These are phyloP conservation scores for Drosophila teissieri DNA, from an alignment of 1,140 invertebrate species.

Conservation along the genomic window DNA sequence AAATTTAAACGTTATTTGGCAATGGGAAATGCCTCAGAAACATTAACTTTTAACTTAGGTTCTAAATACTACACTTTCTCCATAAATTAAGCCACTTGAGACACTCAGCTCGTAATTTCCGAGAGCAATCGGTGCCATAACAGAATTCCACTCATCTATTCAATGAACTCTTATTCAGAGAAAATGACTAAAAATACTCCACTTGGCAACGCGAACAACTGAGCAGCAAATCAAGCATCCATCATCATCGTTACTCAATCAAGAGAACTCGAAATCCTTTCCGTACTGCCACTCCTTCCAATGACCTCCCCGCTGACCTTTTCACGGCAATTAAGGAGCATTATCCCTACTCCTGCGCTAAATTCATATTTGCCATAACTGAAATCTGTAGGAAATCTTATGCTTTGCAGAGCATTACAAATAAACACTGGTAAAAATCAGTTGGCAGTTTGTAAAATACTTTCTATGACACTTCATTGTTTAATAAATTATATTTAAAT, in stretches of 20 bases:
- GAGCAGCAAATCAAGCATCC: constrained; percentile 77
- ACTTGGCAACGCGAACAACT: constrained; percentile 42
- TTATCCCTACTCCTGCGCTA: constrained; percentile 9
- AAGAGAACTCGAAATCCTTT: constrained; percentile 35
- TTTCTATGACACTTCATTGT: not conserved
- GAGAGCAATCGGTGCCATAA: not conserved
- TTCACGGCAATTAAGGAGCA: constrained; percentile 60
- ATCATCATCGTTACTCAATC: constrained; percentile 70
- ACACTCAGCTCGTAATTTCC: not conserved
- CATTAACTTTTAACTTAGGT: not conserved
- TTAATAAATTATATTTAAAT: not conserved
- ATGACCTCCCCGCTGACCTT: constrained; percentile 56
- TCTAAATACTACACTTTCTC: not conserved
- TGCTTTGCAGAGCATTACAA: constrained; percentile 52
- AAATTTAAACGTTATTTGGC: not conserved
- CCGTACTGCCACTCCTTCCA: constrained; percentile 18
- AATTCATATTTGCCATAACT: constrained; percentile 58
- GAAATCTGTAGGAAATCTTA: constrained; percentile 55
- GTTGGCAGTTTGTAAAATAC: no score
- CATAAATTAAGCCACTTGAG: constrained; percentile 2
- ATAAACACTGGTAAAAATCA: constrained; percentile 3
- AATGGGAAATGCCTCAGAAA: no score
- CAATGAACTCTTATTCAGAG: constrained; percentile 20
- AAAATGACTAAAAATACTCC: constrained; percentile 9
- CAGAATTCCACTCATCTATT: not conserved